Evolutionary conservation across 2,888 invertebrate species (phyloP).

Genomic region (Aphrophora alni): DNA sequence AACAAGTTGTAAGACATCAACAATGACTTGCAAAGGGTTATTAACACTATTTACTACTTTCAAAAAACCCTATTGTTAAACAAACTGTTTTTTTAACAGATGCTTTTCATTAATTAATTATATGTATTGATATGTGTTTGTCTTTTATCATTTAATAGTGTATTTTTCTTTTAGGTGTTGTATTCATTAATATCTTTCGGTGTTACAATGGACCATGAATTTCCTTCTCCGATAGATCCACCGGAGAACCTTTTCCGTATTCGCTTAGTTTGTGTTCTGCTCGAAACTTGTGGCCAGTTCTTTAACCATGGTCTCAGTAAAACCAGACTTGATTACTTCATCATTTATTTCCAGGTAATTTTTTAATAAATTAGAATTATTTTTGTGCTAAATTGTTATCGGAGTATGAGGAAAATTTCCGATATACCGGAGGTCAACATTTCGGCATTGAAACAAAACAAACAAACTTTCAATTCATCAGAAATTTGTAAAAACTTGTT

Average conservation of each 20-base stretch:
- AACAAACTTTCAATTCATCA: too few relatives aligned
- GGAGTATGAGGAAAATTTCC: neutral
- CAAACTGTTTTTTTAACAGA: too few relatives aligned
- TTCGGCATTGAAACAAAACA: neutral
- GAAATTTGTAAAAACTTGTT: too few relatives aligned
- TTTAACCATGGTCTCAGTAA: constrained; percentile 93
- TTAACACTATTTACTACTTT: too few relatives aligned
- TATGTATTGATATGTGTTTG: too few relatives aligned
- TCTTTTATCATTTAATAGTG: too few relatives aligned
- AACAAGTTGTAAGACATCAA: too few relatives aligned
- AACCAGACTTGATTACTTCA: constrained; percentile 86
- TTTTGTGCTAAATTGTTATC: neutral
- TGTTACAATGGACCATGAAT: constrained; percentile 68
- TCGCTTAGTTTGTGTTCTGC: constrained; percentile 83
- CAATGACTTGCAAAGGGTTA: too few relatives aligned
- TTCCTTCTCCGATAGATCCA: constrained; percentile 77
- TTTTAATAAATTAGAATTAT: neutral
- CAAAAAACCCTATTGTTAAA: too few relatives aligned
- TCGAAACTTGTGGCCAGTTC: constrained; percentile 94
- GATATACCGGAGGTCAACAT: neutral
- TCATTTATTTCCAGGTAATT: constrained; percentile 84
- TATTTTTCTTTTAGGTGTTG: constrained; percentile 62
- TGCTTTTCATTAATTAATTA: too few relatives aligned
- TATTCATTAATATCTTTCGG: constrained; percentile 95
- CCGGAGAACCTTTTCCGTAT: constrained; percentile 91